phyloP scores from a whole-genome alignment of 2,797 vertebrate genomes.

The Argyrosomus regius region DNA sequence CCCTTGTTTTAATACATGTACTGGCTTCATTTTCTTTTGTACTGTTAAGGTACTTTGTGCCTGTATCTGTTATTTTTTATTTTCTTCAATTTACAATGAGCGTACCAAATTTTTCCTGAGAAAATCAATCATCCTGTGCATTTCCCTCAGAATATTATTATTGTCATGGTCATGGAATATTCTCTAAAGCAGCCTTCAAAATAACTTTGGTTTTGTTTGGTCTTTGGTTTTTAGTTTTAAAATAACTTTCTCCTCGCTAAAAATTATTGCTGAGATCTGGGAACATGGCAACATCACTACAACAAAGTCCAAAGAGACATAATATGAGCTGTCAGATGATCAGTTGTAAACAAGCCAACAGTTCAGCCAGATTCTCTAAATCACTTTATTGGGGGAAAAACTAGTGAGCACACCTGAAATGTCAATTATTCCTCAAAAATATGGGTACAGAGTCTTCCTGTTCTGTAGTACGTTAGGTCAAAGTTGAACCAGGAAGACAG shows the following conservation, averaged over 20 bases:
- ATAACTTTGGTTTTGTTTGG: background rate
- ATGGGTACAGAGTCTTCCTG: background rate
- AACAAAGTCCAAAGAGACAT: background rate
- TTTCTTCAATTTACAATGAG: background rate
- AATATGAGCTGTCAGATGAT: background rate
- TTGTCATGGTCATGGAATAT: background rate
- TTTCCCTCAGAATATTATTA: background rate
- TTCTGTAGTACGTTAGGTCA: background rate
- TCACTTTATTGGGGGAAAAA: too few relatives aligned
- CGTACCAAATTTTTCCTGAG: background rate
- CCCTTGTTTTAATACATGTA: constrained; percentile 11
- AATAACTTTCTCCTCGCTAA: background rate
- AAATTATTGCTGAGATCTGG: background rate
- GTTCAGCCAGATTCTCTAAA: background rate
- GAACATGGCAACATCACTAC: background rate
- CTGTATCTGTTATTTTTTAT: background rate
- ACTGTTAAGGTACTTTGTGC: background rate
- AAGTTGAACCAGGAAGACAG: background rate
- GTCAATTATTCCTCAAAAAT: background rate
- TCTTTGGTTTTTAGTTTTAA: background rate
- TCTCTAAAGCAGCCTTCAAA: background rate
- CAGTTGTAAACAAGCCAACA: background rate
- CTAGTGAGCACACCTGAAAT: background rate
- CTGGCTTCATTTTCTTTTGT: constrained; percentile 12
- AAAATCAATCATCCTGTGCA: background rate